A percentile compares a stretch with the other conserved stretches of the same genome.
Conservation (phyloP, 1,140 invertebrate genomes). For the Zaprionus inermis region DNA sequence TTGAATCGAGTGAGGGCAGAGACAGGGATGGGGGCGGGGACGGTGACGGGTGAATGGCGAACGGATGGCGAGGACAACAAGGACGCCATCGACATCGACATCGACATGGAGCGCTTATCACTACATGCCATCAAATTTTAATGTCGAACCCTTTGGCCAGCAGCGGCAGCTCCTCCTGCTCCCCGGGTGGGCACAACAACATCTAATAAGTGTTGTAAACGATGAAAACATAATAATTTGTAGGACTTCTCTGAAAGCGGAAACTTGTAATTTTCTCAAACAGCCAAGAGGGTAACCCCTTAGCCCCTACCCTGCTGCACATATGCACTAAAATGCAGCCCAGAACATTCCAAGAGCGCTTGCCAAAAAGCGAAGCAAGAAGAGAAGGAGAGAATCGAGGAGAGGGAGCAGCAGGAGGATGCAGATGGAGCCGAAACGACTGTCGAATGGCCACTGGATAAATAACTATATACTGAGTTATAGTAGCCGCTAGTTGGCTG, state of each 20-base stretch:
- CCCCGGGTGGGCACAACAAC: conserved; percentile 43
- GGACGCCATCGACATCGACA: conserved; percentile 57
- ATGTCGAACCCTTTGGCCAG: conserved; percentile 74
- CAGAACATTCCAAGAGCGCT: conserved; percentile 61
- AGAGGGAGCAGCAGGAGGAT: background rate
- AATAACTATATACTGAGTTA: conserved; percentile 77
- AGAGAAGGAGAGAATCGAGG: conserved; percentile 17
- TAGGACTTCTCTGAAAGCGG: conserved; percentile 80
- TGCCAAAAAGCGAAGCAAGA: conserved; percentile 61
- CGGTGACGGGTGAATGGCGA: background rate
- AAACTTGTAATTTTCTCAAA: conserved; percentile 78
- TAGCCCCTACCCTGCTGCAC: conserved; percentile 10
- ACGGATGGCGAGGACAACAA: conserved; percentile 29
- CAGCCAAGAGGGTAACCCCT: conserved; percentile 48
- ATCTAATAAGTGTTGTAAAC: conserved; percentile 82
- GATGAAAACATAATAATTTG: conserved; percentile 82
- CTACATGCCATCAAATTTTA: conserved; percentile 82
- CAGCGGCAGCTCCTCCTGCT: conserved; percentile 12
- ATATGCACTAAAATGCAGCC: conserved; percentile 70
- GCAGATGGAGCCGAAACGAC: conserved; percentile 16
- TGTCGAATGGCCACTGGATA: conserved; percentile 75
- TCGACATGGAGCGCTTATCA: conserved; percentile 77
- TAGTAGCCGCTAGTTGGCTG: conserved; percentile 31
- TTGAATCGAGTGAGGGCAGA: background rate
- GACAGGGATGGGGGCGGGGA: too few relatives aligned